phyloP scores from a whole-genome alignment of 2,797 vertebrate species.

The Chanos chanos region DNA sequence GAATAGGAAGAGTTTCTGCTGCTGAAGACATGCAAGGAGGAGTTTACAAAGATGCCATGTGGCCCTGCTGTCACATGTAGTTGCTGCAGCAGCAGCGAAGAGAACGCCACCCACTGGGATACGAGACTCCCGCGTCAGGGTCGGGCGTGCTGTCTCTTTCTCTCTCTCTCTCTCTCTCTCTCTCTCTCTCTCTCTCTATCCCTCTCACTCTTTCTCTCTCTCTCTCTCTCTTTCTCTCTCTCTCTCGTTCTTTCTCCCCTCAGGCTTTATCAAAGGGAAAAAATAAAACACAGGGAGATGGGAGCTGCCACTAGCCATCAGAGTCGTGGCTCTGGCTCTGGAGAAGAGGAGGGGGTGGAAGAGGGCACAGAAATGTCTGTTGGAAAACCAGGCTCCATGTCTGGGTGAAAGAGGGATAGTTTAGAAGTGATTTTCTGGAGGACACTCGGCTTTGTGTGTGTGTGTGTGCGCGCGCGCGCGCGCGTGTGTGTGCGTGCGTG shows the following conservation, averaged over 20 bases:
- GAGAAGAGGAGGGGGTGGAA: slow-evolving; percentile 22
- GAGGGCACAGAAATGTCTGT: slow-evolving; percentile 26
- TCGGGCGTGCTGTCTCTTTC: slow-evolving; percentile 42
- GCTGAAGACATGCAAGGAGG: neutral
- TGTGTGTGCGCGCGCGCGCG: neutral
- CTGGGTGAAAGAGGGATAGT: neutral
- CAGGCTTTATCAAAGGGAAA: slow-evolving; percentile 60
- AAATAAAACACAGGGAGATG: slow-evolving; percentile 56
- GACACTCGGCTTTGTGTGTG: slow-evolving; percentile 19
- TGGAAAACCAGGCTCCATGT: slow-evolving; percentile 16
- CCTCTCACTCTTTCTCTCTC: neutral
- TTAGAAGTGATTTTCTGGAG: slow-evolving; percentile 23
- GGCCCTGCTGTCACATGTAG: slow-evolving; percentile 69
- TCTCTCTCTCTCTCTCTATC: slow-evolving; percentile 10
- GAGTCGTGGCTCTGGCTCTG: slow-evolving; percentile 36
- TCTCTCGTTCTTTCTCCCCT: slow-evolving; percentile 39
- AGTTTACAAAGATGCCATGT: slow-evolving; percentile 53
- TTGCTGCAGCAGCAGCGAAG: slow-evolving; percentile 58
- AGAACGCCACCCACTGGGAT: slow-evolving; percentile 69
- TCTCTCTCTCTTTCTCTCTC: neutral
- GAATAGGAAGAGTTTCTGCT: slow-evolving; percentile 17
- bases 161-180: neutral
- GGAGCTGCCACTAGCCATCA: slow-evolving; percentile 68
- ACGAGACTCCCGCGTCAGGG: slow-evolving; percentile 51
- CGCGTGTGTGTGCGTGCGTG: neutral